Percentiles rank a stretch among this genome's conserved stretches.
These are phyloP conservation scores for Cryptoprocta ferox DNA, from an alignment of 2,797 vertebrate species.

Conservation along the genomic window DNA sequence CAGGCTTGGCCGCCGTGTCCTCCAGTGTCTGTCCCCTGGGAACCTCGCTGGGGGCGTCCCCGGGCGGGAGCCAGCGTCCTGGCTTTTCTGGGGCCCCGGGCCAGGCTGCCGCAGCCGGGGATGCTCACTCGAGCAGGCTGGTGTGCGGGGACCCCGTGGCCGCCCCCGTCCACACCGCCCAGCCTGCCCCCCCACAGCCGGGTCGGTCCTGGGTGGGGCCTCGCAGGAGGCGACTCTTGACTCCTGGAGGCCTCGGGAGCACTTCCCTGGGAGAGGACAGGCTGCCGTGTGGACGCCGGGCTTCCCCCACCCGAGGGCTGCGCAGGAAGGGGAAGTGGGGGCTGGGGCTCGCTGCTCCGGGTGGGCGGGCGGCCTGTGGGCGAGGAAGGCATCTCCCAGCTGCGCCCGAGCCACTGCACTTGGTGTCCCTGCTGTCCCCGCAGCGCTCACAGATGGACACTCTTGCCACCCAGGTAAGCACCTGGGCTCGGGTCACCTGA, in stretches of 20 bases:
- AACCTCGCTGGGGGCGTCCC: neutral
- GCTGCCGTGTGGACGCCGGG: neutral
- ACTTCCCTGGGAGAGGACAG: neutral
- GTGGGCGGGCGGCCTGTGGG: neutral
- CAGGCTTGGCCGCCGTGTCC: neutral
- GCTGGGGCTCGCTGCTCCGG: neutral
- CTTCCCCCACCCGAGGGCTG: neutral
- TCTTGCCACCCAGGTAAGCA: constrained; percentile 42
- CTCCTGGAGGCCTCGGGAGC: neutral
- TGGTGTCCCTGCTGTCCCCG: neutral
- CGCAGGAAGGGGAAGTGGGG: constrained; percentile 75
- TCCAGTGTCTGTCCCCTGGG: neutral
- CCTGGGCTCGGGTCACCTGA: neutral
- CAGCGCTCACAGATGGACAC: neutral
- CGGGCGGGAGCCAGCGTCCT: neutral
- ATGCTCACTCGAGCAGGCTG: neutral
- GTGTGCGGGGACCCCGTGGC: neutral
- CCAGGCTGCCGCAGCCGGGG: neutral
- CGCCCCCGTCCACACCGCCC: too few species aligned
- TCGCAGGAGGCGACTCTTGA: neutral
- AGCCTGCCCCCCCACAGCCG: too few species aligned
- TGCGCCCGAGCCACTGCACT: neutral
- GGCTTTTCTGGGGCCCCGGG: neutral
- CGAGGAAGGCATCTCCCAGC: neutral
- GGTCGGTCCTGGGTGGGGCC: neutral